phyloP scores from a whole-genome alignment of 2,113 vertebrate genomes.

The Callionymus lyra region DNA sequence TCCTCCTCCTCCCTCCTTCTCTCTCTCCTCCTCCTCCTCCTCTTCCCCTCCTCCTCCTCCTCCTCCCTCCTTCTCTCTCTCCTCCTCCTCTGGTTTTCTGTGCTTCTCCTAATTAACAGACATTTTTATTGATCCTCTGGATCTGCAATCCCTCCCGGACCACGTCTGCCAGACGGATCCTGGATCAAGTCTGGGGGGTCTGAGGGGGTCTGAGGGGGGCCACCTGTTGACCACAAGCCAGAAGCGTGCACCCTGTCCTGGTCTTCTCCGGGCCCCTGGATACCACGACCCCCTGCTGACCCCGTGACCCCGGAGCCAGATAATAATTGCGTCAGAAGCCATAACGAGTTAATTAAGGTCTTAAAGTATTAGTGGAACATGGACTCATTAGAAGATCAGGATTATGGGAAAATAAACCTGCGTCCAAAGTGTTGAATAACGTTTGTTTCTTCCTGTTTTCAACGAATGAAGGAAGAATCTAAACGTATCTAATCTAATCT shows the following conservation, averaged over 20 bases:
- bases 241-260: conserved; percentile 25
- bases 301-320: background rate
- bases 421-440: no score
- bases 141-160: conserved; percentile 55
- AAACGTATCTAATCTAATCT: no score
- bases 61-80: no score
- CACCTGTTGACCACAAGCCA: conserved; percentile 55
- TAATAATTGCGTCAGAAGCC: conserved; percentile 7
- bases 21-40: no score
- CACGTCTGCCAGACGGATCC: conserved; percentile 64
- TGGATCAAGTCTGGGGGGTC: conserved; percentile 45
- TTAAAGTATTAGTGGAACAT: no score
- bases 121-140: conserved; percentile 64
- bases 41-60: no score
- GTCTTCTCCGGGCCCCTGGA: conserved; percentile 5
- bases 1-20: no score
- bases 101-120: conserved; percentile 60
- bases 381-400: no score
- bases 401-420: no score
- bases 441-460: no score
- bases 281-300: conserved; percentile 5
- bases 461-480: no score
- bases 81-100: background rate
- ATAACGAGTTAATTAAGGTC: no score
- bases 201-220: conserved; percentile 33